A percentile compares a stretch with the other conserved stretches of the same genome.
Conservation (phyloP, 2,888 invertebrate species). For the Aproaerema taeniolella region DNA sequence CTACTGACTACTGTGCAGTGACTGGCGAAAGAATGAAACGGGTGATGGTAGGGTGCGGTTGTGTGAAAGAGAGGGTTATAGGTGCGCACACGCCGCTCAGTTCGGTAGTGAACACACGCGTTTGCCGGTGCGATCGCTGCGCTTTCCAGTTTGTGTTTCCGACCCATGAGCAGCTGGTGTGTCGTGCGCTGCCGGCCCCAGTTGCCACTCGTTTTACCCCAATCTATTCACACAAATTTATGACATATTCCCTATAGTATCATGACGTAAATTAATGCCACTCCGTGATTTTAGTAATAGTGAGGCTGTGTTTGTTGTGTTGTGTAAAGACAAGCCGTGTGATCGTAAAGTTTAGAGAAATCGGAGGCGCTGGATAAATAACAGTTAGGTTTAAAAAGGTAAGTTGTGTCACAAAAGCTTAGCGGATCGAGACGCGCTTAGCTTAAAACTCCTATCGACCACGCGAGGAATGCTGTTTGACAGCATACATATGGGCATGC, state of each 20-base stretch:
- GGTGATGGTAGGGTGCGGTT: slow-evolving; percentile 12
- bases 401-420: slow-evolving; percentile 72
- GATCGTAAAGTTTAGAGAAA: slow-evolving; percentile 43
- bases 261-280: slow-evolving; percentile 55
- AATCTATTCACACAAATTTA: slow-evolving; percentile 42
- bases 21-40: slow-evolving; percentile 27
- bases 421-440: slow-evolving; percentile 63
- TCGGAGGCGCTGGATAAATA: slow-evolving; percentile 52
- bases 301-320: slow-evolving; percentile 52
- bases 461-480: slow-evolving; percentile 73
- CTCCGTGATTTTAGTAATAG: slow-evolving; percentile 39
- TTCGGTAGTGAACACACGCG: slow-evolving; percentile 57
- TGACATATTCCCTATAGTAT: slow-evolving; percentile 44
- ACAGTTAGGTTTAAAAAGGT: slow-evolving; percentile 74
- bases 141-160: slow-evolving; percentile 68
- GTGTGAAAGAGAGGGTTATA: slow-evolving; percentile 37
- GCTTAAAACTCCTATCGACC: slow-evolving; percentile 58
- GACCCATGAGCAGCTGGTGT: slow-evolving; percentile 64
- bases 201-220: slow-evolving; percentile 58
- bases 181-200: slow-evolving; percentile 50
- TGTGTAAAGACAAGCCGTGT: slow-evolving; percentile 43
- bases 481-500: slow-evolving; percentile 64
- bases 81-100: slow-evolving; percentile 59
- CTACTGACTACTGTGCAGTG: slow-evolving; percentile 66
- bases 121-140: slow-evolving; percentile 43